Conservation (phyloP, 2,113 vertebrate species). For the Scopus umbretta region DNA sequence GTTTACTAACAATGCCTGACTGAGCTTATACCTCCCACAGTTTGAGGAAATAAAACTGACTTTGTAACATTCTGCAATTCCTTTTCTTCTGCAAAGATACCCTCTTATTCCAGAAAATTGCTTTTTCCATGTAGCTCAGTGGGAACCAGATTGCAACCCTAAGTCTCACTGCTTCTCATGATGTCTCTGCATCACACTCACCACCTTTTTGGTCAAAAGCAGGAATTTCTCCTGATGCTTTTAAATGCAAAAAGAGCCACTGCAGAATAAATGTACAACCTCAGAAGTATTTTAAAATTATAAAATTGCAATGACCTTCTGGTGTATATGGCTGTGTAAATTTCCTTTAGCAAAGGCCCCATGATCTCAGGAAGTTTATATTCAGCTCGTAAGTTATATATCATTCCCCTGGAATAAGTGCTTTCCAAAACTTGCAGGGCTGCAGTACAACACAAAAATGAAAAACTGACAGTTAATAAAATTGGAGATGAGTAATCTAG, state of each 20-base stretch:
- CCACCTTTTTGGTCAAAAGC: not conserved
- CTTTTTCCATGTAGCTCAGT: not conserved
- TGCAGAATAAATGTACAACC: not conserved
- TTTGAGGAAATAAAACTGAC: not conserved
- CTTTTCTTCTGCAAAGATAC: not conserved
- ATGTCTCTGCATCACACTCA: not conserved
- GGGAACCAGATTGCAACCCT: not conserved
- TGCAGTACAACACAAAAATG: not conserved
- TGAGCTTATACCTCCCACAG: not conserved
- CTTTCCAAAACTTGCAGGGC: not conserved
- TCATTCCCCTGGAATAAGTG: not conserved
- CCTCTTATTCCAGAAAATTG: not conserved
- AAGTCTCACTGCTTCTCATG: not conserved
- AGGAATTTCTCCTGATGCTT: not conserved
- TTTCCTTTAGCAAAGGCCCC: not conserved
- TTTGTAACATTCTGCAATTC: not conserved
- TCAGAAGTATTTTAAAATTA: not conserved
- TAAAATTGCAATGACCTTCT: not conserved
- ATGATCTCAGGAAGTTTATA: not conserved
- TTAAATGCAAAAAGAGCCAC: not conserved
- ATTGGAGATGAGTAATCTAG: slow-evolving; percentile 11
- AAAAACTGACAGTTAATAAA: slow-evolving; percentile 23
- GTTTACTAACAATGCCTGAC: slow-evolving; percentile 49
- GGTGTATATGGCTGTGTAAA: not conserved
- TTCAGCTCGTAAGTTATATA: not conserved